Evolutionary conservation across 2,888 invertebrate genomes (phyloP).

Genomic region (Drosophila silvestris): DNA sequence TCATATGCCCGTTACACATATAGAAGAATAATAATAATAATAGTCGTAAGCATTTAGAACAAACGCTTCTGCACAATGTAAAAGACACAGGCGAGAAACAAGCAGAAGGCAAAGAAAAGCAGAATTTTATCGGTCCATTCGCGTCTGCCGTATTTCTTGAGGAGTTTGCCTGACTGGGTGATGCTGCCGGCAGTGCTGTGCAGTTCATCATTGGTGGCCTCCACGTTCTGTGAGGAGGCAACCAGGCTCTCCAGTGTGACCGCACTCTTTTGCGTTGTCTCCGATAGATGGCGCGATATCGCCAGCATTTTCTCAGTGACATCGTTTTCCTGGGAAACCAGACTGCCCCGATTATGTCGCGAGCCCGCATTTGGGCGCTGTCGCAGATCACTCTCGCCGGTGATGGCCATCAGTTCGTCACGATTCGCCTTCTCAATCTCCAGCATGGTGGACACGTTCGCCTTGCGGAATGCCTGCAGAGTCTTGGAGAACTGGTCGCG

Average conservation of each 20-base stretch:
- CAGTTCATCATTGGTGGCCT: constrained; percentile 92
- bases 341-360: constrained; percentile 87
- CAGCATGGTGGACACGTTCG: constrained; percentile 91
- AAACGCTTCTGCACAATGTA: constrained; percentile 97
- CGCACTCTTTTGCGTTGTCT: constrained; percentile 94
- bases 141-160: constrained; percentile 96
- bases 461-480: constrained; percentile 91
- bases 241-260: constrained; percentile 92
- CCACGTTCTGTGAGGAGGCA: constrained; percentile 89
- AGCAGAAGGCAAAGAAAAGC: constrained; percentile 93
- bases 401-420: constrained; percentile 88
- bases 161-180: constrained; percentile 94
- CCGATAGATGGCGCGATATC: constrained; percentile 93
- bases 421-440: constrained; percentile 91
- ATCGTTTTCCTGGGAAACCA: constrained; percentile 86
- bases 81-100: constrained; percentile 95
- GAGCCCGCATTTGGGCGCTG: constrained; percentile 85
- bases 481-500: constrained; percentile 90
- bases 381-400: constrained; percentile 87
- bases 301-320: constrained; percentile 94
- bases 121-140: constrained; percentile 98
- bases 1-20: constrained; percentile 20
- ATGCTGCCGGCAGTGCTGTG: constrained; percentile 94
- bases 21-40: background rate
- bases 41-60: constrained; percentile 86